Percentiles rank a stretch among this genome's conserved stretches.
Conservation (phyloP, 1,140 invertebrate species). For the Dendroctonus ponderosae region DNA sequence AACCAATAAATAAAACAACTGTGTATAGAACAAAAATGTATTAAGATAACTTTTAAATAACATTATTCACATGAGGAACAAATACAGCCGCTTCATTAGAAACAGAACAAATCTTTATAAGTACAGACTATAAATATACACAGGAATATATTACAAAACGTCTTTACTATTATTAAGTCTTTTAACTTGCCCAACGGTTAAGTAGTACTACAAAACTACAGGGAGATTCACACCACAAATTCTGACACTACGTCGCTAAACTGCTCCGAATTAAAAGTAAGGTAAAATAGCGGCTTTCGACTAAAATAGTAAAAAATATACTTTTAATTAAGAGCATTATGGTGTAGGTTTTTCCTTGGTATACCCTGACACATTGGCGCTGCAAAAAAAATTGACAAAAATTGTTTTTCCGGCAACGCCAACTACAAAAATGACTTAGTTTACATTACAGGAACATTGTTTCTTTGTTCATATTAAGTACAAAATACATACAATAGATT, state of each 20-base stretch:
- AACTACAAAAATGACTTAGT: conserved; percentile 51
- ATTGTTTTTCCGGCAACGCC: conserved; percentile 22
- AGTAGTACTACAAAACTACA: conserved; percentile 43
- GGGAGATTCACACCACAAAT: not conserved
- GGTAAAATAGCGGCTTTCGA: conserved; percentile 16
- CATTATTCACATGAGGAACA: conserved; percentile 50
- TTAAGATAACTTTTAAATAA: conserved; percentile 50
- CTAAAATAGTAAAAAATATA: conserved; percentile 20
- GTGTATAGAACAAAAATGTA: conserved; percentile 47
- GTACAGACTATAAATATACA: conserved; percentile 49
- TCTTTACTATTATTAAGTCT: conserved; percentile 48
- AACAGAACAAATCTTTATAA: conserved; percentile 49
- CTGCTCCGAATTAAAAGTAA: conserved; percentile 17
- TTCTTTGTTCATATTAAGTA: conserved; percentile 50
- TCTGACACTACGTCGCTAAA: conserved; percentile 15
- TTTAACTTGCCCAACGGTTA: conserved; percentile 47
- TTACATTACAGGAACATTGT: conserved; percentile 53
- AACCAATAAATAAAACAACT: conserved; percentile 17
- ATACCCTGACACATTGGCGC: conserved; percentile 1
- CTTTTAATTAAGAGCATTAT: conserved; percentile 12
- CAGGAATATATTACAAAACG: conserved; percentile 49
- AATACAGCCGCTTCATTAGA: conserved; percentile 50
- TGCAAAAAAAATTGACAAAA: conserved; percentile 26
- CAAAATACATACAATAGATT: conserved; percentile 17
- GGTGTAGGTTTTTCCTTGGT: conserved; percentile 1